Conservation (phyloP, 2,113 vertebrate species). For the Aldabrachelys gigantea region DNA sequence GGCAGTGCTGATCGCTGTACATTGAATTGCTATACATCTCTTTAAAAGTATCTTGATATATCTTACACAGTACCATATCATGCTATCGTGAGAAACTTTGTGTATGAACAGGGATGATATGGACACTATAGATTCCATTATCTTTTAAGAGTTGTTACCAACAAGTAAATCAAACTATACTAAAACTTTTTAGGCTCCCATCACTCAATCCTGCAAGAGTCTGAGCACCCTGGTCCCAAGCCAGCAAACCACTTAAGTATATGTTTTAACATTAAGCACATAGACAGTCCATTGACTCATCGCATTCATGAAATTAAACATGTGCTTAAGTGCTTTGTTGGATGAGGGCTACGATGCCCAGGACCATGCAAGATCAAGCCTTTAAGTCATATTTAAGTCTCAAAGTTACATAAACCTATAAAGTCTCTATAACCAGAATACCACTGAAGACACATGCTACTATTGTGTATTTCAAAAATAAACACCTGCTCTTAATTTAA, state of each 20-base stretch:
- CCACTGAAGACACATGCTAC: not conserved
- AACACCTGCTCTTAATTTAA: not conserved
- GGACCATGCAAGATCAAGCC: not conserved
- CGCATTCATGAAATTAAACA: not conserved
- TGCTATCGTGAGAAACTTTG: not conserved
- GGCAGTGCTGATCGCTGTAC: too few relatives aligned
- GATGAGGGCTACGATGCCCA: not conserved
- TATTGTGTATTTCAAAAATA: not conserved
- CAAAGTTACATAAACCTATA: not conserved
- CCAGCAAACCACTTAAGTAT: not conserved
- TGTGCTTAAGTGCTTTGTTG: accelerated
- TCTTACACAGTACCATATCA: not conserved
- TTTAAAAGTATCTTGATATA: not conserved
- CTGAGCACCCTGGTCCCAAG: not conserved
- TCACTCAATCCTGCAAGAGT: not conserved
- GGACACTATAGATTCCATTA: not conserved
- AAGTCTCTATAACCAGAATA: not conserved
- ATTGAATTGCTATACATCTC: not conserved
- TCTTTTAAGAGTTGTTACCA: not conserved
- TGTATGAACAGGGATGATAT: not conserved
- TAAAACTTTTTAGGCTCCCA: not conserved
- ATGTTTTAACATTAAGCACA: not conserved
- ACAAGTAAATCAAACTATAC: not conserved
- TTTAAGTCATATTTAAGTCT: not conserved
- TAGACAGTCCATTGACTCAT: not conserved